These are phyloP conservation scores for Trichonephila clavipes DNA, from an alignment of 1,140 invertebrate species.

Conservation along the genomic window DNA sequence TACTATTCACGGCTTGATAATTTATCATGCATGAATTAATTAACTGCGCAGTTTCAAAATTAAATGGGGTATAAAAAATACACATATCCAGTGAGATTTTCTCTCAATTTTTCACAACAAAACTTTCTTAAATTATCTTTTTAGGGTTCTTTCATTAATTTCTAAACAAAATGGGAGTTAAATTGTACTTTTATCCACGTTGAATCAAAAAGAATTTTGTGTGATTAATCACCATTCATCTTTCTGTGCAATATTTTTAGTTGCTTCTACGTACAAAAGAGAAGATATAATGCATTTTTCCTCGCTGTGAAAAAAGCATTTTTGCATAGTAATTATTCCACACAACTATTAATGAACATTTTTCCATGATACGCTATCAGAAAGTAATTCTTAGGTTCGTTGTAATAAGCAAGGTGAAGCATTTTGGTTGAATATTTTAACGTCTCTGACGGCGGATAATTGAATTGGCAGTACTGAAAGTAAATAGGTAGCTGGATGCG, in stretches of 20 bases:
- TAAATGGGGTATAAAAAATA: too few relatives aligned
- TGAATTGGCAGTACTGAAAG: neutral
- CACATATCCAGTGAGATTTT: too few relatives aligned
- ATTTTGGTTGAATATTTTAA: neutral
- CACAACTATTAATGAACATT: neutral
- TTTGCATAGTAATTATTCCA: neutral
- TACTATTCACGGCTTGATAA: too few relatives aligned
- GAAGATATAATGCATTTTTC: neutral
- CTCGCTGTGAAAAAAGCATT: neutral
- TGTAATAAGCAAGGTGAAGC: neutral
- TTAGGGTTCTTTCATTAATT: neutral
- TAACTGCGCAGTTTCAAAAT: too few relatives aligned
- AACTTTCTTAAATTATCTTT: neutral
- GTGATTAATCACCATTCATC: neutral
- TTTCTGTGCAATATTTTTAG: neutral
- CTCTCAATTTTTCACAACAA: too few relatives aligned
- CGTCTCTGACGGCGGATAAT: neutral
- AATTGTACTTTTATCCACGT: neutral
- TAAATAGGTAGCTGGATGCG: neutral
- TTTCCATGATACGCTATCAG: neutral
- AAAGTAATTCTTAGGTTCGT: neutral
- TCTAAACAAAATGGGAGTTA: neutral
- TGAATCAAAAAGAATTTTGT: neutral
- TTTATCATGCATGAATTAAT: too few relatives aligned
- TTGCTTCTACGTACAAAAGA: neutral